Conservation (phyloP, 2,797 vertebrate species). For the Spea hammondii region DNA sequence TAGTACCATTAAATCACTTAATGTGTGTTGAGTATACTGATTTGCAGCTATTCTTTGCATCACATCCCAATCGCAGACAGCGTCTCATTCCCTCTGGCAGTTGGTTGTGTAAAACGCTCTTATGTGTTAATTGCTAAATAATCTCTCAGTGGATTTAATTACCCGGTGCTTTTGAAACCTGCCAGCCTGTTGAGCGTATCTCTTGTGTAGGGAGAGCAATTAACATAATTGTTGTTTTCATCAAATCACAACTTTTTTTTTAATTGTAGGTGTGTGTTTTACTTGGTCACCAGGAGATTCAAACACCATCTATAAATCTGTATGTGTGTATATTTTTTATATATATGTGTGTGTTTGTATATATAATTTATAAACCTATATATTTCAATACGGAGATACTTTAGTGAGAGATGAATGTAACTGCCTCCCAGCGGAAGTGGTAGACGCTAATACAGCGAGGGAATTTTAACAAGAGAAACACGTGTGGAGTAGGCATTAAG, state of each 20-base stretch:
- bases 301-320: neutral
- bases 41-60: too few relatives aligned
- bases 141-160: constrained; percentile 20
- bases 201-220: neutral
- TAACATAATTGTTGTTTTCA: constrained; percentile 16
- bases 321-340: neutral
- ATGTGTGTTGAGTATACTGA: too few relatives aligned
- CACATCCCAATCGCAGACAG: too few relatives aligned
- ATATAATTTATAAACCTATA: too few relatives aligned
- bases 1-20: too few relatives aligned
- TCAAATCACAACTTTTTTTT: neutral
- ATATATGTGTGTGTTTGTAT: neutral
- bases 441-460: too few relatives aligned
- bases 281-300: neutral
- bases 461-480: too few relatives aligned
- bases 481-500: too few relatives aligned
- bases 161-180: neutral
- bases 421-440: too few relatives aligned
- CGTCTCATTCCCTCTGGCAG: neutral
- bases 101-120: neutral
- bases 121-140: neutral
- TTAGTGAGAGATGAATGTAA: too few relatives aligned
- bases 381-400: too few relatives aligned
- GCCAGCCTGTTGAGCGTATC: neutral
- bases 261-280: neutral